A percentile compares a stretch with the other conserved stretches of the same genome.
These are phyloP conservation scores for Calliopum simillimum DNA, from an alignment of 2,888 invertebrate genomes.

Conservation along the genomic window DNA sequence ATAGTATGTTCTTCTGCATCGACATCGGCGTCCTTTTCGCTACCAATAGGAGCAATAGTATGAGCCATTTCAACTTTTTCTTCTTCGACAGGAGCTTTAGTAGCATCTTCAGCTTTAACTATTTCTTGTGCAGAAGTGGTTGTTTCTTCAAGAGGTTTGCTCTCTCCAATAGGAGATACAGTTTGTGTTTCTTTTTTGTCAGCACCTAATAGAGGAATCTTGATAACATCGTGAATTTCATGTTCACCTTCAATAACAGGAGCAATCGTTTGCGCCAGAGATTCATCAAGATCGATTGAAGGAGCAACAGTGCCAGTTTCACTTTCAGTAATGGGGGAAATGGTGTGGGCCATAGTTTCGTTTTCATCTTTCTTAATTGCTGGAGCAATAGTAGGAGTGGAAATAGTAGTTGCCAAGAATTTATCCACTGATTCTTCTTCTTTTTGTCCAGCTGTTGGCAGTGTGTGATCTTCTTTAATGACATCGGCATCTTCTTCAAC, in stretches of 20 bases:
- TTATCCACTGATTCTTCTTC: conserved; percentile 27
- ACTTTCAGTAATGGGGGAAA: conserved; percentile 30
- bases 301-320: conserved; percentile 9
- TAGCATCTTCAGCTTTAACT: background rate
- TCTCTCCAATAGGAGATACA: conserved; percentile 8
- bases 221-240: conserved; percentile 1
- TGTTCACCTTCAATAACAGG: conserved; percentile 40
- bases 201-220: background rate
- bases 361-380: conserved; percentile 32
- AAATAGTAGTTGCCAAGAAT: conserved; percentile 11
- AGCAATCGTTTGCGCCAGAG: conserved; percentile 37
- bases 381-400: background rate
- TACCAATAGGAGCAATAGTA: conserved; percentile 34
- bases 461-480: conserved; percentile 27
- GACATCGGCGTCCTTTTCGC: conserved; percentile 26
- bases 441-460: conserved; percentile 25
- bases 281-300: conserved; percentile 34
- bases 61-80: conserved; percentile 32
- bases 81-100: conserved; percentile 7
- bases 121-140: conserved; percentile 19
- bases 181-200: conserved; percentile 7
- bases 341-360: conserved; percentile 40
- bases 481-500: conserved; percentile 36
- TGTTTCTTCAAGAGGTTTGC: conserved; percentile 26
- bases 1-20: conserved; percentile 26